These are phyloP conservation scores for Scomber japonicus DNA, from an alignment of 2,113 vertebrate genomes.

Conservation along the genomic window DNA sequence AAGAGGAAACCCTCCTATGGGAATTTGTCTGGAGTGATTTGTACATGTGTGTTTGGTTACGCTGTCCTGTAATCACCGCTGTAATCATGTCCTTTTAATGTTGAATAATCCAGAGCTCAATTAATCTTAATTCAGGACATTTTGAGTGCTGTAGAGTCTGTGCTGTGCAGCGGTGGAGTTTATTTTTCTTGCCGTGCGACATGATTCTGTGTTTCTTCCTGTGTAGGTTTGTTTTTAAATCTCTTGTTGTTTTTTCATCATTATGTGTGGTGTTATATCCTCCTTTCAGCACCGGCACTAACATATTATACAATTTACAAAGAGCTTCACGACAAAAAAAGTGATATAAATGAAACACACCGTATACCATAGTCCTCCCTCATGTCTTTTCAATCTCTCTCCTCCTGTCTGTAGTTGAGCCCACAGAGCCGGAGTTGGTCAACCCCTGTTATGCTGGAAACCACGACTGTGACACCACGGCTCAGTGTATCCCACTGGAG, in stretches of 20 bases:
- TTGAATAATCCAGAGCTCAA: constrained; percentile 36
- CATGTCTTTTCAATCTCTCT: not conserved
- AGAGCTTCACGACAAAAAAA: too few species aligned
- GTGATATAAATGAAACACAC: too few species aligned
- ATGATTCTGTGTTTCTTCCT: not conserved
- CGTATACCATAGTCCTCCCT: not conserved
- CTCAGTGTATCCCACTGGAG: constrained; percentile 87
- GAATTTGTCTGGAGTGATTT: constrained; percentile 54
- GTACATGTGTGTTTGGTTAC: constrained; percentile 71
- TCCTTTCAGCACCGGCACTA: not conserved
- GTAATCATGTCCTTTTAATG: constrained; percentile 49
- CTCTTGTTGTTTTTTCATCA: not conserved
- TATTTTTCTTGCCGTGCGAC: not conserved
- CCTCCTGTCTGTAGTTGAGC: constrained; percentile 61
- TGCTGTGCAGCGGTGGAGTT: not conserved
- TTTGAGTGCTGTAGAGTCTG: not conserved
- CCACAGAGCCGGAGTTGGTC: constrained; percentile 25
- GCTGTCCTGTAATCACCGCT: constrained; percentile 50
- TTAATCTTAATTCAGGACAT: constrained; percentile 42
- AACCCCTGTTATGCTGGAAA: constrained; percentile 91
- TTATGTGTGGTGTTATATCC: not conserved
- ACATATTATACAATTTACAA: not conserved
- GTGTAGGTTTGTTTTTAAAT: too few species aligned
- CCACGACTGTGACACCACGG: constrained; percentile 89
- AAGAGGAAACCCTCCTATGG: constrained; percentile 55